Conservation (phyloP, 2,888 invertebrate genomes). For the Barypeithes pellucidus region DNA sequence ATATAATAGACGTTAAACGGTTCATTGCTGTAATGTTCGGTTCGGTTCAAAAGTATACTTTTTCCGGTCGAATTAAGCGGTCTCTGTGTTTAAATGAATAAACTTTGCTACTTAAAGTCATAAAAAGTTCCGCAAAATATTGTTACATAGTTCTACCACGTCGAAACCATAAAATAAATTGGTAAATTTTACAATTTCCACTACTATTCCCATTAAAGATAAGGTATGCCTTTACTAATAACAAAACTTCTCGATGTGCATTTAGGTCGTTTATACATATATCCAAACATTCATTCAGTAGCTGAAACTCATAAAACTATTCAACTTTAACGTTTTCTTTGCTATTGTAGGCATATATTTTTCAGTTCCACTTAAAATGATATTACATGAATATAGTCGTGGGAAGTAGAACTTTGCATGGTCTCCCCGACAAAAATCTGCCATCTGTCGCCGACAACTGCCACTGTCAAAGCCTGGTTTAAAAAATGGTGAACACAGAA, state of each 20-base stretch:
- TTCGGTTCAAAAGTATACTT: constrained; percentile 21
- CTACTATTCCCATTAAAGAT: constrained; percentile 44
- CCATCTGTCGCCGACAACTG: too few relatives aligned
- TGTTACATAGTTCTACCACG: constrained; percentile 34
- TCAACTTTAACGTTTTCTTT: constrained; percentile 13
- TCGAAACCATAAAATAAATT: constrained; percentile 37
- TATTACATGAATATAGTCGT: too few relatives aligned
- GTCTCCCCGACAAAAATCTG: too few relatives aligned
- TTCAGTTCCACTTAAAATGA: too few relatives aligned
- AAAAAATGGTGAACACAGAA: too few relatives aligned
- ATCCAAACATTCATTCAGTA: constrained; percentile 24
- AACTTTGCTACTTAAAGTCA: constrained; percentile 14
- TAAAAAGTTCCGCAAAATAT: constrained; percentile 30
- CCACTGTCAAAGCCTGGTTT: too few relatives aligned
- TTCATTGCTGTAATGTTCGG: constrained; percentile 16
- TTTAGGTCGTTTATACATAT: constrained; percentile 27
- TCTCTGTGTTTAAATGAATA: constrained; percentile 19
- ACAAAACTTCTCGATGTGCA: constrained; percentile 27
- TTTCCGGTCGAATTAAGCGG: constrained; percentile 1
- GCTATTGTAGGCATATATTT: background rate
- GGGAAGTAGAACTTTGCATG: too few relatives aligned
- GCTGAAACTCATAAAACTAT: constrained; percentile 26
- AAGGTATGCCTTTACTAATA: constrained; percentile 33
- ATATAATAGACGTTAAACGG: too few relatives aligned
- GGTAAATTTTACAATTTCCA: constrained; percentile 38